These are phyloP conservation scores for Ectemnius cavifrons DNA, from an alignment of 2,888 invertebrate genomes.

Conservation along the genomic window DNA sequence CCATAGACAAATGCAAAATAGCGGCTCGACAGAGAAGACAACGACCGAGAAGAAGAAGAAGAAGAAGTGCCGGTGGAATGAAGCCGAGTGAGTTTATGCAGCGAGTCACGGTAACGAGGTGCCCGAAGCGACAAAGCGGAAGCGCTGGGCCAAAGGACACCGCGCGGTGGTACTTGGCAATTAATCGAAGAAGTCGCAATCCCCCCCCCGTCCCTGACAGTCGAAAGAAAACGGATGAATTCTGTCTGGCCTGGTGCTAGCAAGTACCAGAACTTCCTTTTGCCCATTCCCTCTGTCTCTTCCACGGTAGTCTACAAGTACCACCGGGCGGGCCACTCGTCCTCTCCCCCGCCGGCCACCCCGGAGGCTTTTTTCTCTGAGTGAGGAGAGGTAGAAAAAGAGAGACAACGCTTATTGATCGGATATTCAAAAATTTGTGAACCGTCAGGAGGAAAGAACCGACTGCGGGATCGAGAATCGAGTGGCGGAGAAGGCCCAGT, in stretches of 20 bases:
- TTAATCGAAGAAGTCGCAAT: conserved; percentile 31
- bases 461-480: background rate
- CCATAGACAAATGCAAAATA: conserved; percentile 9
- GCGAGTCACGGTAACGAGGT: conserved; percentile 5
- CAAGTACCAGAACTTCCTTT: too few relatives aligned
- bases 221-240: conserved; percentile 22
- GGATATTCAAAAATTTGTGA: conserved; percentile 76
- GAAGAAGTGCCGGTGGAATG: background rate
- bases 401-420: conserved; percentile 69
- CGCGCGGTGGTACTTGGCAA: conserved; percentile 21
- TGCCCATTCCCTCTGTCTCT: too few relatives aligned
- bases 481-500: background rate
- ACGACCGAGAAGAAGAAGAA: background rate
- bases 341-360: conserved; percentile 57
- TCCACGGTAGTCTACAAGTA: conserved; percentile 13
- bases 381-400: conserved; percentile 45
- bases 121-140: conserved; percentile 6
- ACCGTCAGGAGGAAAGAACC: conserved; percentile 54
- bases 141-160: background rate
- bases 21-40: conserved; percentile 13
- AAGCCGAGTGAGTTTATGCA: background rate
- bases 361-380: conserved; percentile 56
- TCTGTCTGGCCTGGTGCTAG: conserved; percentile 19
- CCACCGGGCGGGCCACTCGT: conserved; percentile 45
- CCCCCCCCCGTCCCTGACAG: background rate